phyloP scores from a whole-genome alignment of 1,140 invertebrate species.

The Drosophila gunungcola region DNA sequence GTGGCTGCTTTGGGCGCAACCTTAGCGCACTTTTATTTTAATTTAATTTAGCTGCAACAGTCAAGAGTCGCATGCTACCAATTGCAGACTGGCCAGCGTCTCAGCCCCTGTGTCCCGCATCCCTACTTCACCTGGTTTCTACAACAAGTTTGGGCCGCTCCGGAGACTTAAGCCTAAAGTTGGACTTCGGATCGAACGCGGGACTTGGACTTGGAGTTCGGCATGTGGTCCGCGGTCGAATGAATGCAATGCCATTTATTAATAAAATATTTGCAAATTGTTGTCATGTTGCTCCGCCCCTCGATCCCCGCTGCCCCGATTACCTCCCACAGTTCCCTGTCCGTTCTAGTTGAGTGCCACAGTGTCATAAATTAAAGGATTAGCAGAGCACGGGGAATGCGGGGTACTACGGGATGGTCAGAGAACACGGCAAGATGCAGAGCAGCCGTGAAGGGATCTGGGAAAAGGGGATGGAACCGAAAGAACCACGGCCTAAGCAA shows the following conservation, averaged over 20 bases:
- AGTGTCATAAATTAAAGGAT: slow-evolving; percentile 55
- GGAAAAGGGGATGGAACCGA: background rate
- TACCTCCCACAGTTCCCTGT: slow-evolving; percentile 12
- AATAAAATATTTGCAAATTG: slow-evolving; percentile 84
- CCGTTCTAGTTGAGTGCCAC: slow-evolving; percentile 59
- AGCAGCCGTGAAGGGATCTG: background rate
- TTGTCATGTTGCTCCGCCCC: slow-evolving; percentile 68
- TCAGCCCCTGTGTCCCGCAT: background rate
- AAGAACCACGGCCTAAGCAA: slow-evolving; percentile 59
- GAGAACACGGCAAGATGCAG: slow-evolving; percentile 17
- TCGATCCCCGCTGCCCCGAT: background rate
- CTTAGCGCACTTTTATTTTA: slow-evolving; percentile 76
- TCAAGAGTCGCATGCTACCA: slow-evolving; percentile 59
- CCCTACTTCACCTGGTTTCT: slow-evolving; percentile 8
- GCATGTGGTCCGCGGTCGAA: slow-evolving; percentile 38
- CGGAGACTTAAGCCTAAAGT: slow-evolving; percentile 23
- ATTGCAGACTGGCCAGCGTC: slow-evolving; percentile 24
- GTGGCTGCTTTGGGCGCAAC: slow-evolving; percentile 56
- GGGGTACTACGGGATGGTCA: slow-evolving; percentile 18
- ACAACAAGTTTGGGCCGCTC: slow-evolving; percentile 54
- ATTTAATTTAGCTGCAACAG: slow-evolving; percentile 74
- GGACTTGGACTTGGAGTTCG: slow-evolving; percentile 24
- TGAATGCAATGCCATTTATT: slow-evolving; percentile 77
- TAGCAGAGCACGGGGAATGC: background rate
- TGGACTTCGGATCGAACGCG: slow-evolving; percentile 30